Conservation (phyloP, 1,140 invertebrate genomes). For the Paralvinella palmiformis region DNA sequence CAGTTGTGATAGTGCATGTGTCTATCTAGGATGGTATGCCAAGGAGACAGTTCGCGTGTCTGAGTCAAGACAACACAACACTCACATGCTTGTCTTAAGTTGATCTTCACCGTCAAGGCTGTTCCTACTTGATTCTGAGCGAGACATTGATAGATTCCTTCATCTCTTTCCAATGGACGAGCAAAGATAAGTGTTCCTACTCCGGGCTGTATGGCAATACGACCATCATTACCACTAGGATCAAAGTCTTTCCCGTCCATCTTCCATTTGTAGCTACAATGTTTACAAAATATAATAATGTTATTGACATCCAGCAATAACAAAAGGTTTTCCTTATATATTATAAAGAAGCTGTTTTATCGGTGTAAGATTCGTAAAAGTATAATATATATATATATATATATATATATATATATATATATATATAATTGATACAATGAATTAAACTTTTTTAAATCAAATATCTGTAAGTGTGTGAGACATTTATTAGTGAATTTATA, state of each 20-base stretch:
- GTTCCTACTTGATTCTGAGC: constrained; percentile 17
- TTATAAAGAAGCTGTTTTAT: not conserved
- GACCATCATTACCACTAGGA: constrained; percentile 19
- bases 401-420: not conserved
- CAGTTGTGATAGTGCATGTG: too few species aligned
- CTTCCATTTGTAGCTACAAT: constrained; percentile 14
- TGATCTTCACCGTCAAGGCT: constrained; percentile 9
- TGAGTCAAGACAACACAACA: too few species aligned
- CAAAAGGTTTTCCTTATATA: not conserved
- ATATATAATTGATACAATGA: not conserved
- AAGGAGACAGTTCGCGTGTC: too few species aligned
- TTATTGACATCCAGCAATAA: not conserved
- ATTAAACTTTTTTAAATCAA: not conserved
- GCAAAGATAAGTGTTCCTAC: constrained; percentile 24
- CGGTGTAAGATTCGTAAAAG: not conserved
- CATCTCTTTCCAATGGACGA: constrained; percentile 12
- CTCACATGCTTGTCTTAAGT: constrained; percentile 15
- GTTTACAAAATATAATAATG: not conserved
- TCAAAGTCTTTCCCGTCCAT: constrained; percentile 19
- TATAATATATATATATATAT: not conserved
- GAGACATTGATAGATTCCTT: constrained; percentile 22
- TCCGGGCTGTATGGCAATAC: constrained; percentile 22
- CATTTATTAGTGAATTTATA: not conserved
- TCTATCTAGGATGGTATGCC: too few species aligned
- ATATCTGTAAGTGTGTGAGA: not conserved